These are phyloP conservation scores for Onychomys arenicola DNA, from an alignment of 2,797 vertebrate genomes.

Conservation along the genomic window DNA sequence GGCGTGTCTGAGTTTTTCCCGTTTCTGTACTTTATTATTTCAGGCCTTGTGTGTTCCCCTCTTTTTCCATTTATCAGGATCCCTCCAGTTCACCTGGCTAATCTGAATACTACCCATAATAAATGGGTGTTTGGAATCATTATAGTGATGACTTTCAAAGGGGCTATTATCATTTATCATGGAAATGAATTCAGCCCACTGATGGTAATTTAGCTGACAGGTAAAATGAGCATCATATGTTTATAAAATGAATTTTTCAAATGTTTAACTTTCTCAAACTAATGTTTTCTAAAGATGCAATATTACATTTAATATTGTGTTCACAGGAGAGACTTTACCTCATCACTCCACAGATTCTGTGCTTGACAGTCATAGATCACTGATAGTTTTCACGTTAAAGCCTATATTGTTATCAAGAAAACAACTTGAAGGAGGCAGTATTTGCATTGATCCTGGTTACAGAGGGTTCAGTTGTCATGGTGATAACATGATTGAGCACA, in stretches of 20 bases:
- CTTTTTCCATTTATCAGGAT: slow-evolving; percentile 30
- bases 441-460: neutral
- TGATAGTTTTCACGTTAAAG: neutral
- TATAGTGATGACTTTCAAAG: slow-evolving; percentile 77
- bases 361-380: neutral
- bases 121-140: slow-evolving; percentile 78
- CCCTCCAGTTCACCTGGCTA: slow-evolving; percentile 59
- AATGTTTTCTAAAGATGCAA: slow-evolving; percentile 67
- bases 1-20: neutral
- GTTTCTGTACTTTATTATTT: neutral
- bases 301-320: slow-evolving; percentile 54
- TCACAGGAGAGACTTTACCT: slow-evolving; percentile 48
- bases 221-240: slow-evolving; percentile 67
- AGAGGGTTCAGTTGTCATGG: neutral
- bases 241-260: slow-evolving; percentile 71
- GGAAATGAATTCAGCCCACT: slow-evolving; percentile 73
- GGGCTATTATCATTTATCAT: slow-evolving; percentile 73
- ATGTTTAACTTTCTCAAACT: slow-evolving; percentile 73
- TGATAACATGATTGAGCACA: neutral
- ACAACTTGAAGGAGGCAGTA: neutral
- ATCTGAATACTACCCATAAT: slow-evolving; percentile 79
- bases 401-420: neutral
- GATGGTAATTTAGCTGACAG: slow-evolving; percentile 68
- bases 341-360: slow-evolving; percentile 11
- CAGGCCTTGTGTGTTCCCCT: neutral